Conservation (phyloP, 1,140 invertebrate species). For the Oryzaephilus surinamensis region DNA sequence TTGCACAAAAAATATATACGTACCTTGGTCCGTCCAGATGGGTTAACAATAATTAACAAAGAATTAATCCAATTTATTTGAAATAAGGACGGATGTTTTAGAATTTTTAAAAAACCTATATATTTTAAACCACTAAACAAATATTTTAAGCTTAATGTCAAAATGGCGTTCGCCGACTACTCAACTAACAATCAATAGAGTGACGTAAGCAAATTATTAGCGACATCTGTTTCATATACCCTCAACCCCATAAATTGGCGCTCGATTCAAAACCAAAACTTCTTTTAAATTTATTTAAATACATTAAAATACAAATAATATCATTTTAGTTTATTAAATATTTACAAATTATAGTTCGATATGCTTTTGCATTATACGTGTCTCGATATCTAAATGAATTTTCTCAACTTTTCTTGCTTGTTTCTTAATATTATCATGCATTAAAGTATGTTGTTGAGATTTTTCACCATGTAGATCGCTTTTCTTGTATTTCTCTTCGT, state of each 20-base stretch:
- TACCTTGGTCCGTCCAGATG: slow-evolving; percentile 61
- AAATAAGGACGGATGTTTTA: slow-evolving; percentile 43
- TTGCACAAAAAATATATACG: slow-evolving; percentile 31
- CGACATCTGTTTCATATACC: slow-evolving; percentile 10
- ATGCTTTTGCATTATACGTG: slow-evolving; percentile 64
- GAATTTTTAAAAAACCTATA: slow-evolving; percentile 44
- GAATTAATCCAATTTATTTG: slow-evolving; percentile 43
- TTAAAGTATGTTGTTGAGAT: slow-evolving; percentile 47
- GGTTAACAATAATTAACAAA: slow-evolving; percentile 50
- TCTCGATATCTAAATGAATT: slow-evolving; percentile 70
- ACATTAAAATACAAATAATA: no score
- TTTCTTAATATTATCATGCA: slow-evolving; percentile 68
- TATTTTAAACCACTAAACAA: slow-evolving; percentile 27
- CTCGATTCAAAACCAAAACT: no score
- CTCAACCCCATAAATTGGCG: no score
- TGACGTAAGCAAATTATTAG: slow-evolving; percentile 48
- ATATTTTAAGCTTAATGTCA: slow-evolving; percentile 33
- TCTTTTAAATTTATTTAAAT: no score
- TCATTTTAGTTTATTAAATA: no score
- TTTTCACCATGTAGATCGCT: slow-evolving; percentile 52
- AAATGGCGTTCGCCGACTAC: slow-evolving; percentile 37
- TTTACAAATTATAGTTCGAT: slow-evolving; percentile 63
- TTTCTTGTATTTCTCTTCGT: slow-evolving; percentile 49
- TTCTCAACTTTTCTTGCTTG: slow-evolving; percentile 77
- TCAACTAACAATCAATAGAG: slow-evolving; percentile 46